A percentile compares a stretch with the other conserved stretches of the same genome.
Evolutionary conservation across 1,140 invertebrate species (phyloP).

Genomic region (Meloidogyne floridensis): DNA sequence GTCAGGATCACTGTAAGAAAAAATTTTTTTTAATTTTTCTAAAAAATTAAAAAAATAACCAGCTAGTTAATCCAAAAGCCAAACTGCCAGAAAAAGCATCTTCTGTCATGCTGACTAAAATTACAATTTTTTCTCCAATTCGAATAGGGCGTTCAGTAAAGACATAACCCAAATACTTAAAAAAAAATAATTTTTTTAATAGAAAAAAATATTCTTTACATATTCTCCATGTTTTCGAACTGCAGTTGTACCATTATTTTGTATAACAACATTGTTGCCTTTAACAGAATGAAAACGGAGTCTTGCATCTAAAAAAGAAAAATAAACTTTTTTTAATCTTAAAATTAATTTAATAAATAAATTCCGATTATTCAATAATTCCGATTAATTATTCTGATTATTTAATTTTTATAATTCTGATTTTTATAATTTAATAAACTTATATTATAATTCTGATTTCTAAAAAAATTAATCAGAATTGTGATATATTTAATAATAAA

Average conservation of each 20-base stretch:
- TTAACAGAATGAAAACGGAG: constrained; percentile 46
- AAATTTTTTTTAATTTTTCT: neutral
- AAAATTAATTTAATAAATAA: too few species aligned
- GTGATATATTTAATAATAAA: too few species aligned
- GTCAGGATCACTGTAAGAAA: constrained; percentile 11
- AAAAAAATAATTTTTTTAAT: constrained; percentile 11
- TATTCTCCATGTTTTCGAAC: constrained; percentile 41
- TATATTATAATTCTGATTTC: too few species aligned
- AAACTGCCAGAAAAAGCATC: constrained; percentile 81
- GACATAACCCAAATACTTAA: constrained; percentile 49
- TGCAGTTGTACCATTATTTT: constrained; percentile 39
- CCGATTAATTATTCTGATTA: too few species aligned
- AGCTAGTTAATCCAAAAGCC: constrained; percentile 87
- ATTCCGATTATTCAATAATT: too few species aligned
- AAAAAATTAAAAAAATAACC: constrained; percentile 72
- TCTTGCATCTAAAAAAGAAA: neutral
- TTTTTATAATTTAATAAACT: too few species aligned
- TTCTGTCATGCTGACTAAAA: constrained; percentile 68
- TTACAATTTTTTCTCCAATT: constrained; percentile 42
- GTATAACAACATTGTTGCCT: constrained; percentile 39
- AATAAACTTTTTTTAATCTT: neutral
- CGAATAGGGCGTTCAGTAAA: constrained; percentile 50
- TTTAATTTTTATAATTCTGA: too few species aligned
- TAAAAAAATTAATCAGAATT: too few species aligned
- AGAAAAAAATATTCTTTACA: neutral